Evolutionary conservation across 1,140 invertebrate species (phyloP).

Genomic region (Drosophila murphyi): DNA sequence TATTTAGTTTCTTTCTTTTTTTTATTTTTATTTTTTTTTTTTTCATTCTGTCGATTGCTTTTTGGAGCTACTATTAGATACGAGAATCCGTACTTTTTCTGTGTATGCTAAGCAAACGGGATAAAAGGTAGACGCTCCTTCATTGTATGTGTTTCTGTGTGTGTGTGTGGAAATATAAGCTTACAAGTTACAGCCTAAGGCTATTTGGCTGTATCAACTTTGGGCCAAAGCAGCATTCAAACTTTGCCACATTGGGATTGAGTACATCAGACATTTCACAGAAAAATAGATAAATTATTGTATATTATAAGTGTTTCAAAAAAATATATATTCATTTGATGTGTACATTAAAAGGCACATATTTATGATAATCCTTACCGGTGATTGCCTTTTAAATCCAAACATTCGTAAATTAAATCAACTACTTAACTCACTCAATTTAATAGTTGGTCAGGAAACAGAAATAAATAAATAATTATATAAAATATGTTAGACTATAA

Average conservation of each 20-base stretch:
- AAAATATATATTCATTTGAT: no score
- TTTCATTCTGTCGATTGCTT: slow-evolving; percentile 9
- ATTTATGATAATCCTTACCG: no score
- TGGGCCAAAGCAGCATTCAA: slow-evolving; percentile 37
- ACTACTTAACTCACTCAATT: no score
- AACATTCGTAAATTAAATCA: no score
- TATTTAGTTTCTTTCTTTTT: slow-evolving; percentile 43
- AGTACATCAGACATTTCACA: not conserved
- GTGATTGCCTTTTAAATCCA: no score
- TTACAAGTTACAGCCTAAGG: slow-evolving; percentile 76
- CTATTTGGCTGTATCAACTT: slow-evolving; percentile 73
- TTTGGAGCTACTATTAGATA: slow-evolving; percentile 31
- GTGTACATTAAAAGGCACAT: no score
- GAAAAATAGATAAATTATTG: no score
- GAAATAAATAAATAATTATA: no score
- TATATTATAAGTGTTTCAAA: no score
- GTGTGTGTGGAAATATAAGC: slow-evolving; percentile 64
- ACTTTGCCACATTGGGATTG: slow-evolving; percentile 39
- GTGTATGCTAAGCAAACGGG: slow-evolving; percentile 50
- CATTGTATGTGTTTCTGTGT: not conserved
- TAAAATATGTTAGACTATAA: no score
- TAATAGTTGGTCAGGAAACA: no score
- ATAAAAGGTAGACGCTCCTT: slow-evolving; percentile 61
- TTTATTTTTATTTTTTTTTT: slow-evolving; percentile 9
- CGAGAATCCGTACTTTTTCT: slow-evolving; percentile 29